Conservation (phyloP, 2,113 vertebrate genomes). For the Setophaga kirtlandii region DNA sequence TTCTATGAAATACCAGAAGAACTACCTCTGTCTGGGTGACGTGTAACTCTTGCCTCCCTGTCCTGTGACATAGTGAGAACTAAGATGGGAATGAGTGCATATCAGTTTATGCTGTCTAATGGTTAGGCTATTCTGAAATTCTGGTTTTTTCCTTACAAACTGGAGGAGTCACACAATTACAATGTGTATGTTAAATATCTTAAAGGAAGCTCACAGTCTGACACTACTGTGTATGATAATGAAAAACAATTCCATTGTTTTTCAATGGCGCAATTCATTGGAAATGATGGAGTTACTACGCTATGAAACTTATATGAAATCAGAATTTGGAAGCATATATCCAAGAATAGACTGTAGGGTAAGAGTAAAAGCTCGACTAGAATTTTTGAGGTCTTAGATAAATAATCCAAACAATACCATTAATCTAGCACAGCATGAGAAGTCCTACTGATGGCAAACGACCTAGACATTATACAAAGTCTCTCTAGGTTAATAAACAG, state of each 20-base stretch:
- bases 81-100: background rate
- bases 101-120: background rate
- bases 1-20: background rate
- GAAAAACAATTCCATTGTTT: background rate
- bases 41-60: background rate
- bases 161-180: background rate
- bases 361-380: background rate
- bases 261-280: background rate
- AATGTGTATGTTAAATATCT: background rate
- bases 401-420: background rate
- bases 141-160: background rate
- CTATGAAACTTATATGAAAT: background rate
- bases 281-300: background rate
- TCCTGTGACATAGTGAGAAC: background rate
- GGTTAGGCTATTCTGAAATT: background rate
- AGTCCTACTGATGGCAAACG: background rate
- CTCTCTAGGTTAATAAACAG: background rate
- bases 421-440: background rate
- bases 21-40: background rate
- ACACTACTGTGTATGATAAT: rapidly evolving
- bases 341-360: background rate
- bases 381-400: background rate
- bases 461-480: background rate
- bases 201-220: background rate
- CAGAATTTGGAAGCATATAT: background rate